Base-by-base conservation (phyloP, 2,797 vertebrate genomes). In the Scarus forsteni region DNA sequence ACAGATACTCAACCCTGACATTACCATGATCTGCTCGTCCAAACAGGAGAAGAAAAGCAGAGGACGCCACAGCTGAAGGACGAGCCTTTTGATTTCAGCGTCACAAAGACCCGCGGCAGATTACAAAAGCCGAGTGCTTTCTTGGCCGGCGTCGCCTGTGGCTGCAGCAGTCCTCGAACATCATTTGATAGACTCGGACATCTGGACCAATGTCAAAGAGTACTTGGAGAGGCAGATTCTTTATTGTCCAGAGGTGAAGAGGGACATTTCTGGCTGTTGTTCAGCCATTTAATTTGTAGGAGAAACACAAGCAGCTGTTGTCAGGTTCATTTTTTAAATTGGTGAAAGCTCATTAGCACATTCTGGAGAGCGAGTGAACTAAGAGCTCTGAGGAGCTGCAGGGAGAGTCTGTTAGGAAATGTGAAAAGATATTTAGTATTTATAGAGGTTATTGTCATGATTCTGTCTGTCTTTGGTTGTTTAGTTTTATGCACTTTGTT, bases 161-260 rank as follows among this genome's bases (percentile, higher is more conserved):
- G 63, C 66, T 83, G 69, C 18, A 44, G 70, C 66, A 80, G 81
- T 77, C 73, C 66, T 80, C 72, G 72, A 90, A 86, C 73, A 74
- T 67, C 52, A 46, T 91, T 85, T 87, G 87, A 91, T 87, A 85
- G 79, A 88, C 84, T 81, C 72, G 80, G 79, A 83, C 81, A 88
- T 90, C 84, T 91, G 84, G 82, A 79, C 66, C 81, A 84, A 81
- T 85, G 85, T 90, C 88, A 89, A 73, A 78, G 69, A 88, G 80
- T 61, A 66, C 74, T 84, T 87, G 90, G 88, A 86, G 77, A 59
- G 34, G 61, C 36, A 12, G 46, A 68, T 56, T 10, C 45, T 82
- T 87, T 83, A 87, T 84, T 80, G 73, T 90, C 60, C 72, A 73
- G 66, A 77, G 83, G 79, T 83, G 75, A 85, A 72, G 79, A 77